Evolutionary conservation across 2,797 vertebrate species (phyloP), one percentile per base, ranked within the genome.

Genomic region (Cynodonichthys magdalenae): DNA sequence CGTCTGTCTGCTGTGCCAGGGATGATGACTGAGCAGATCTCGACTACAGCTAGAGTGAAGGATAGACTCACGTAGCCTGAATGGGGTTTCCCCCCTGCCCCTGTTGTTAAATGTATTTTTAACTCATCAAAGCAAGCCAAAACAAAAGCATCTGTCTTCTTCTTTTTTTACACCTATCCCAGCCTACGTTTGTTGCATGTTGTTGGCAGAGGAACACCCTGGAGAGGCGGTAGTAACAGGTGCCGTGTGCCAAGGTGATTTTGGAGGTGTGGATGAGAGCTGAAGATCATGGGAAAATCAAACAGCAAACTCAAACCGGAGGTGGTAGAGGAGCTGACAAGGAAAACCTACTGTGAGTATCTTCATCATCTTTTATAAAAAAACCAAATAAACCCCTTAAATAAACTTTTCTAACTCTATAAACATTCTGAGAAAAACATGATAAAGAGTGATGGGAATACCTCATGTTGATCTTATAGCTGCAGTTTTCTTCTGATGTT

Each of bases 301-400:
- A 98, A 96, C 95, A 98, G 96, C 94, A 98, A 98, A 92, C 92
- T 98, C 84, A 98, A 98, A 85, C 96, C 95, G 51, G 97, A 98
- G 91, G 96, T 97, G 81, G 96, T 99, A 89, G 96, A 98, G 88
- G 96, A 98, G 71, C 87, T 99, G 89, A 98, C 96, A 66, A 94
- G 96, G 82, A 99, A 98, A 81, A 98, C 97, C 31, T 99, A 99
- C 92, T 98, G 96, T 98, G 89, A 99, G 96, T 97, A 87, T 53
- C n/a, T 5, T 46, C 18, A 51, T 12, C 9, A 65, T 31, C 34
- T 46, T 54, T 42, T 27, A 24, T 24, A 24, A 2, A 24, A 3
- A 24, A 2, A 24, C 2, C 2, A 24, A 24, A 24, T 24, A 24
- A 24, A 24, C 24, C 24, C 24, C 24, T 24, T 24, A 24, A 24